These are phyloP conservation scores for Sinocyclocheilus grahami DNA, from an alignment of 2,113 vertebrate genomes.

Conservation along the genomic window DNA sequence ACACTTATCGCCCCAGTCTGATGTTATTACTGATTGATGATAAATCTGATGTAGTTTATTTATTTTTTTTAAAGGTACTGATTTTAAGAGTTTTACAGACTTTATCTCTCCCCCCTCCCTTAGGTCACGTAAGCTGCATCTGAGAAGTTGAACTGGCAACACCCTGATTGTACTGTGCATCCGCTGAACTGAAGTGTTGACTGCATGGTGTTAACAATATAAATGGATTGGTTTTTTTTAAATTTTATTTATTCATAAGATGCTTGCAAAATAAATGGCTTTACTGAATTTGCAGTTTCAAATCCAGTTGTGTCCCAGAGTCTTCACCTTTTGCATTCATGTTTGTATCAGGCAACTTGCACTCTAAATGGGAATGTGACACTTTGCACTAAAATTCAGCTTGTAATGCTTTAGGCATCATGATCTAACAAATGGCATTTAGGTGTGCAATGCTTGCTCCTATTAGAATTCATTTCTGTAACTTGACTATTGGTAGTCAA, in stretches of 20 bases:
- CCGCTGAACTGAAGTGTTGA: neutral
- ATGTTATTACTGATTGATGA: constrained; percentile 10
- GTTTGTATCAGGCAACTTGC: neutral
- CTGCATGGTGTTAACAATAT: neutral
- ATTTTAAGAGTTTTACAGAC: neutral
- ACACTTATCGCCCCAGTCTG: constrained; percentile 30
- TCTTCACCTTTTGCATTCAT: neutral
- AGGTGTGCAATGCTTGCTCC: no score
- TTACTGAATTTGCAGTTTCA: neutral
- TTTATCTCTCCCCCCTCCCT: no score
- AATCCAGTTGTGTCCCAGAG: neutral
- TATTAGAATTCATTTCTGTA: no score
- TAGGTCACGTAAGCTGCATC: no score
- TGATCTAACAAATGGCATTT: neutral
- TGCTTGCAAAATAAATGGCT: neutral
- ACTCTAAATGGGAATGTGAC: neutral
- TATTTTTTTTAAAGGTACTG: neutral
- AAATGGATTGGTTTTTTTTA: no score
- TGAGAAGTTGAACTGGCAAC: no score
- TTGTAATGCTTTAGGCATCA: neutral
- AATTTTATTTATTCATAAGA: neutral
- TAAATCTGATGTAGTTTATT: neutral
- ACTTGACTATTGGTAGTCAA: no score
- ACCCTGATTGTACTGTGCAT: neutral
- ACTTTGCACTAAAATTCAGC: neutral